Percentiles rank a stretch among this genome's conserved stretches.
Evolutionary conservation across 2,888 invertebrate genomes (phyloP).

Genomic region (Hirtodrosophila histrioides): DNA sequence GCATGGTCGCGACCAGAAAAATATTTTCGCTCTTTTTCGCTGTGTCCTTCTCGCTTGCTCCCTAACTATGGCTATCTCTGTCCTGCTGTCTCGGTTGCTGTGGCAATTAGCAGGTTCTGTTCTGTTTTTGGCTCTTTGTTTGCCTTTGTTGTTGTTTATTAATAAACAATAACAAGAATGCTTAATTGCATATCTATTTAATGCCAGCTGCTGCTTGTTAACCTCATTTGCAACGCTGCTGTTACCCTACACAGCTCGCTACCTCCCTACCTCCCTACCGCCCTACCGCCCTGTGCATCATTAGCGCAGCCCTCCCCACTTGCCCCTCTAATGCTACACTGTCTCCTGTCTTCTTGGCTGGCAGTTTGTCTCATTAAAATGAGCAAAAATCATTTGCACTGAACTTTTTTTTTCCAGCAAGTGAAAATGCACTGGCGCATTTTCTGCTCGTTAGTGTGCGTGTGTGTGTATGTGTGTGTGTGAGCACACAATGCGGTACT

Average conservation of each 20-base stretch:
- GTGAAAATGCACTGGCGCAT: constrained; percentile 41
- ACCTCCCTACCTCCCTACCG: not conserved
- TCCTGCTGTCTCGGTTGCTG: constrained; percentile 47
- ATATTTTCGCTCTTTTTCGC: constrained; percentile 20
- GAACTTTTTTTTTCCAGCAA: constrained; percentile 31
- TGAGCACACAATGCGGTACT: constrained; percentile 62
- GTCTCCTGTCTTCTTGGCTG: constrained; percentile 24
- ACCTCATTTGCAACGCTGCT: constrained; percentile 34
- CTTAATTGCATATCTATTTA: constrained; percentile 67
- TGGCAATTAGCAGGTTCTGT: constrained; percentile 60
- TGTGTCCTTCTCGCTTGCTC: constrained; percentile 1
- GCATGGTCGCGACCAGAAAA: constrained; percentile 45
- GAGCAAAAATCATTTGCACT: constrained; percentile 58
- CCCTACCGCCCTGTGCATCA: constrained; percentile 38
- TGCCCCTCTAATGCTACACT: constrained; percentile 12
- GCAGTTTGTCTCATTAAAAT: constrained; percentile 67
- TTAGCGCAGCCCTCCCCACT: constrained; percentile 23
- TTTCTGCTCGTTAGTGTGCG: constrained; percentile 47
- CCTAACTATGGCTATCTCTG: not conserved
- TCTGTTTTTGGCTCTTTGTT: constrained; percentile 24
- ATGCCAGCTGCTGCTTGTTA: constrained; percentile 50
- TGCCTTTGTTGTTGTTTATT: constrained; percentile 69
- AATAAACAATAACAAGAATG: constrained; percentile 74
- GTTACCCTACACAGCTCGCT: not conserved
- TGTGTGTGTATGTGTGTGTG: constrained; percentile 13